Evolutionary conservation across 2,797 vertebrate genomes (phyloP), one percentile per base, ranked within the genome.

Genomic region (Pogoniulus pusillus): DNA sequence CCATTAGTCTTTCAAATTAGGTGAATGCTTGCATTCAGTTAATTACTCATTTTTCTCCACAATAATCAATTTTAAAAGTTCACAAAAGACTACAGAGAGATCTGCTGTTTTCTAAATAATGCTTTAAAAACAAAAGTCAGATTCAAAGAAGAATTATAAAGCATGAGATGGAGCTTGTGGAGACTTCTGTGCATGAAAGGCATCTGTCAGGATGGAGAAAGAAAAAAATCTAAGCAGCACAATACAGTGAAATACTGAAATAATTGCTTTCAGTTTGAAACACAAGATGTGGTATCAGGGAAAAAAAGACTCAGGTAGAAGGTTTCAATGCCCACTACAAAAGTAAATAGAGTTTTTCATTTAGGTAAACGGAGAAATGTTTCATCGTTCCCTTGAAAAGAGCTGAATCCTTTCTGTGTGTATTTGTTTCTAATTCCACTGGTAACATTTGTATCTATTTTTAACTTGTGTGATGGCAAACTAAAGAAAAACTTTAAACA

Each of bases 331-430:
- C 47, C 43, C 55, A 73, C 55, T 72, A 54, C 80, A 79, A 76
- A 81, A 85, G 85, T 91, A 93, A 93, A 93, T 47, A 85, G 39
- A 9, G 3, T 59, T 90, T 91, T 91, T 94, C 69, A 95, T 88
- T 82, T 70, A 75, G 87, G 73, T 93, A 95, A 95, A 93, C 78
- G 93, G 65, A 91, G 30, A 72, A 90, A 87, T 5, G 30, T 94
- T 92, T 95, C 73, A 95, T 94, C 94, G 91, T 72, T 81, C n/a
- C 84, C 79, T 89, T 90, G 55, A 91, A 95, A 29, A 68, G 47
- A 87, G 30, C 72, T 64, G 82, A 82, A 91, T 82, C 82, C 60
- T 71, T 82, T 64, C 75, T 89, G 14, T 80, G 70, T 92, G 88
- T 93, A 71, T 84, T 93, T 92, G 90, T 89, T 94, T 95, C 70